A percentile compares a stretch with the other conserved stretches of the same genome.
Evolutionary conservation across 2,888 invertebrate species (phyloP).

Genomic region (Nomada lathburiana): DNA sequence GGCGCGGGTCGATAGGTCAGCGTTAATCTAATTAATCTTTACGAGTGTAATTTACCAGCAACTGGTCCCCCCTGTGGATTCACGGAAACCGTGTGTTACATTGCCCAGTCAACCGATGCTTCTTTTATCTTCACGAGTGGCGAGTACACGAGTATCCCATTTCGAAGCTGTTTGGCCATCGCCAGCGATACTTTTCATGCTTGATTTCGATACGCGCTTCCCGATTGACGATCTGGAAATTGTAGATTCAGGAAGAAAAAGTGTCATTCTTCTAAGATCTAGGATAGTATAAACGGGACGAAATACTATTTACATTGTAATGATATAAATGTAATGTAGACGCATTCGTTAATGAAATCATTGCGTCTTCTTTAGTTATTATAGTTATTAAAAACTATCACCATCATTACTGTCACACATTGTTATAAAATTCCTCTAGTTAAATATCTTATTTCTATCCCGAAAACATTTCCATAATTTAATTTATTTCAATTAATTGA

Average conservation of each 20-base stretch:
- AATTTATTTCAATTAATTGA: background rate
- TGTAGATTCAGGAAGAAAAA: background rate
- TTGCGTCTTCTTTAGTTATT: too few species aligned
- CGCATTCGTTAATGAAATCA: too few species aligned
- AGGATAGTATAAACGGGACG: too few species aligned
- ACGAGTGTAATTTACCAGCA: constrained; percentile 80
- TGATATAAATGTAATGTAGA: too few species aligned
- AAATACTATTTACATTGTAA: too few species aligned
- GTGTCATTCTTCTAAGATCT: too few species aligned
- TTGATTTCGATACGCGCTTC: background rate
- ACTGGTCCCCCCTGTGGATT: constrained; percentile 51
- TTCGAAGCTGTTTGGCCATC: constrained; percentile 79
- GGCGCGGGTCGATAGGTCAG: constrained; percentile 64
- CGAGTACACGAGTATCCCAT: constrained; percentile 82
- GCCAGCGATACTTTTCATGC: constrained; percentile 53
- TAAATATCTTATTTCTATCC: background rate
- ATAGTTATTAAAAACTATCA: too few species aligned
- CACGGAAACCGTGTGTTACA: constrained; percentile 56
- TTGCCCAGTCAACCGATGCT: constrained; percentile 48
- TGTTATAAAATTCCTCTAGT: too few species aligned
- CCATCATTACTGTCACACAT: too few species aligned
- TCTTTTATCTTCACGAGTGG: constrained; percentile 81
- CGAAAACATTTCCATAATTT: background rate
- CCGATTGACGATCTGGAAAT: background rate
- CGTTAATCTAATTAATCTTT: constrained; percentile 82